These are phyloP conservation scores for Oconnorella tubifera DNA, from an alignment of 2,888 invertebrate genomes.

Conservation along the genomic window DNA sequence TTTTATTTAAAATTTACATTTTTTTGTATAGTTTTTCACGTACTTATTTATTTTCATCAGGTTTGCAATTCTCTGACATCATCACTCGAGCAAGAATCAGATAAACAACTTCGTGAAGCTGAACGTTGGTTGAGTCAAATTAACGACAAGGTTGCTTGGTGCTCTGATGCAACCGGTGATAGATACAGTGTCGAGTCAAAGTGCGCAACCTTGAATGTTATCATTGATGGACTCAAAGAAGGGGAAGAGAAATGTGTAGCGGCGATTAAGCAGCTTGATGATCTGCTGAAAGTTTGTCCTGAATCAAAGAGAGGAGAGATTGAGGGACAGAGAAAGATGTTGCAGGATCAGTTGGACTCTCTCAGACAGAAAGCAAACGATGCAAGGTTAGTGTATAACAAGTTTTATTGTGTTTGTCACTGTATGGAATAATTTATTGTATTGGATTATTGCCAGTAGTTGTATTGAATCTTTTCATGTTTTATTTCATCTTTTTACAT, in stretches of 20 bases:
- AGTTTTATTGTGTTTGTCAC: no score
- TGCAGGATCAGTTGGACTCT: conserved; percentile 68
- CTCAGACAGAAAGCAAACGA: conserved; percentile 14
- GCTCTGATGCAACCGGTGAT: conserved; percentile 73
- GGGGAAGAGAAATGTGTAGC: conserved; percentile 64
- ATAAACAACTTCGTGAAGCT: conserved; percentile 64
- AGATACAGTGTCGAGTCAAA: conserved; percentile 89
- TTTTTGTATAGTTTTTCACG: no score
- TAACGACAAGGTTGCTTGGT: conserved; percentile 83
- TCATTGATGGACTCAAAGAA: conserved; percentile 65
- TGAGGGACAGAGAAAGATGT: conserved; percentile 45
- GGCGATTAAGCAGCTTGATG: conserved; percentile 70
- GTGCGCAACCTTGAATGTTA: conserved; percentile 62
- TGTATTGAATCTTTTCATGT: no score
- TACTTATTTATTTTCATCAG: no score
- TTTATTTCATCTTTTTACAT: no score
- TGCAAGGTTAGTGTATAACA: conserved; percentile 18
- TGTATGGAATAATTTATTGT: no score
- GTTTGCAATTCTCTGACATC: conserved; percentile 61
- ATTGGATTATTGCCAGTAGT: no score
- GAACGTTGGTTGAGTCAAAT: conserved; percentile 76
- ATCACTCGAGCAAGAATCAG: conserved; percentile 70
- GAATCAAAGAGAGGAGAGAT: conserved; percentile 41
- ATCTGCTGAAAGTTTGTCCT: conserved; percentile 44
- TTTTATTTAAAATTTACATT: no score